Evolutionary conservation across 2,888 invertebrate species (phyloP).

Genomic region (Lamellibrachia columna): DNA sequence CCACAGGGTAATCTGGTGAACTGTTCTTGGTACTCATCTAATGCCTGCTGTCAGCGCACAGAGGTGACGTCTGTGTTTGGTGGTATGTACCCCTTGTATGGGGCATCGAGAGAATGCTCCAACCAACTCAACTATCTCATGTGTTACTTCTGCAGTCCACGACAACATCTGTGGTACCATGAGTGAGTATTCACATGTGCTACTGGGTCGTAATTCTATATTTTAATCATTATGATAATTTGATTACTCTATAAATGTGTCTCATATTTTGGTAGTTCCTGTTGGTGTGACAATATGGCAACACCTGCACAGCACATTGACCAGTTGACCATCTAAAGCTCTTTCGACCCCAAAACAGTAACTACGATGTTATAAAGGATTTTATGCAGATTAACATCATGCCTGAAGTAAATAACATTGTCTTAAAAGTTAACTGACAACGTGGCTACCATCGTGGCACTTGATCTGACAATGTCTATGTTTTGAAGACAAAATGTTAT

Average conservation of each 20-base stretch:
- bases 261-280: neutral
- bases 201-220: neutral
- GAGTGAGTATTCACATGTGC: slow-evolving; percentile 40
- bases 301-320: neutral
- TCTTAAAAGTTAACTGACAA: neutral
- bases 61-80: slow-evolving; percentile 65
- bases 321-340: no score
- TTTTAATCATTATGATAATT: neutral
- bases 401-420: neutral
- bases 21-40: slow-evolving; percentile 64
- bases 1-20: slow-evolving; percentile 61
- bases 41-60: slow-evolving; percentile 65
- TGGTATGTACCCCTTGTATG: slow-evolving; percentile 60
- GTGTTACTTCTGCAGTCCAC: slow-evolving; percentile 66
- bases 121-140: slow-evolving; percentile 65
- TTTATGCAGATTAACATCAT: neutral
- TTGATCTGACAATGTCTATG: neutral
- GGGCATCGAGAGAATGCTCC: slow-evolving; percentile 56
- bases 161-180: slow-evolving; percentile 62
- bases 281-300: neutral
- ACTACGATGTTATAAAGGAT: neutral
- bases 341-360: neutral
- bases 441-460: neutral
- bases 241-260: neutral
- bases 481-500: neutral